phyloP scores from a whole-genome alignment of 2,797 vertebrate species.

The Allobates femoralis region DNA sequence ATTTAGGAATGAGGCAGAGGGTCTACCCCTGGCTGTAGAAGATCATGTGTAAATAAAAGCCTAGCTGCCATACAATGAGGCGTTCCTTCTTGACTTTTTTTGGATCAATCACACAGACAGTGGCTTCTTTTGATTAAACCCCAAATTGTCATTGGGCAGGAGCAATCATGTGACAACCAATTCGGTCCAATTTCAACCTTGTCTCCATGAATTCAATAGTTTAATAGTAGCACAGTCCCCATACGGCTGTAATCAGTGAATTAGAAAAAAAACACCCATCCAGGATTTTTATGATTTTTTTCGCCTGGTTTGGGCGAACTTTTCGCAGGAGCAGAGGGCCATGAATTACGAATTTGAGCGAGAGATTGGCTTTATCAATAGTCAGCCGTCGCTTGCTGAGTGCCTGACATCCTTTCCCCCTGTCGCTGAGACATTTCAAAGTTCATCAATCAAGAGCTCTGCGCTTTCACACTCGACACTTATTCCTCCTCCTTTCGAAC shows the following conservation, averaged over 20 bases:
- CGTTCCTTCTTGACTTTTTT: conserved; percentile 94
- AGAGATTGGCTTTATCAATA: conserved; percentile 99
- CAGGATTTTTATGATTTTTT: conserved; percentile 92
- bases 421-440: conserved; percentile 99
- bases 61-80: conserved; percentile 91
- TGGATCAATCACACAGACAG: conserved; percentile 99
- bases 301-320: conserved; percentile 83
- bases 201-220: conserved; percentile 98
- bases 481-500: conserved; percentile 98
- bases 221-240: conserved; percentile 97
- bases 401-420: conserved; percentile 99
- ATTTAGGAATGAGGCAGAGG: conserved; percentile 73
- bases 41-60: conserved; percentile 93
- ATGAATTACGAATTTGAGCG: conserved; percentile 99
- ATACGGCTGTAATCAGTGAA: conserved; percentile 93
- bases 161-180: conserved; percentile 99
- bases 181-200: conserved; percentile 98
- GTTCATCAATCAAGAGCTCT: conserved; percentile 99
- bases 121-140: conserved; percentile 99
- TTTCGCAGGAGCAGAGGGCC: conserved; percentile 89
- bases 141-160: conserved; percentile 99
- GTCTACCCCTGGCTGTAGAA: conserved; percentile 36
- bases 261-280: conserved; percentile 88
- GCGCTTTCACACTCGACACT: conserved; percentile 96
- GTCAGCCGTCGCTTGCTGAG: conserved; percentile 99